These are phyloP conservation scores for Hippopotamyrus pictus DNA, from an alignment of 2,797 vertebrate genomes.

Conservation along the genomic window DNA sequence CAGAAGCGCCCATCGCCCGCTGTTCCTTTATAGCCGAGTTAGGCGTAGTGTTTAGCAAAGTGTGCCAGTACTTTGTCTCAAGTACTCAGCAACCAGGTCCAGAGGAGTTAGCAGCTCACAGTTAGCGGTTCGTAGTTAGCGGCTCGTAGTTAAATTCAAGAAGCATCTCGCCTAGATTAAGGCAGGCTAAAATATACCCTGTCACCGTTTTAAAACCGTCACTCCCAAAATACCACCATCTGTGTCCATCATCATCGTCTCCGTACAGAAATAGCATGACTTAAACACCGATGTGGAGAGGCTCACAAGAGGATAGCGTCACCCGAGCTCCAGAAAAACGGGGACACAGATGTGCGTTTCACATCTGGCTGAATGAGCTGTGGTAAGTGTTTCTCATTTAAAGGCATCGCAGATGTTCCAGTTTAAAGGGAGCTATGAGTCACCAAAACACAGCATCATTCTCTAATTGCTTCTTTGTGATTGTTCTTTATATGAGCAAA, in stretches of 20 bases:
- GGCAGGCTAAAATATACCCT: not conserved
- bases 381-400: not conserved
- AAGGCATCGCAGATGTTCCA: not conserved
- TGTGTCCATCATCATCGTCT: not conserved
- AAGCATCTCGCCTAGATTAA: not conserved
- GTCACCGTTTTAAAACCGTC: not conserved
- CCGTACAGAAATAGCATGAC: not conserved
- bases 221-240: not conserved
- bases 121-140: not conserved
- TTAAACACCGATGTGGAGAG: not conserved
- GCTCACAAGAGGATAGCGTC: not conserved
- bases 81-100: not conserved
- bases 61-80: not conserved
- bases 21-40: not conserved
- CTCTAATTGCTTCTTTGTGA: conserved; percentile 13
- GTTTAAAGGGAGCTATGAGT: not conserved
- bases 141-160: not conserved
- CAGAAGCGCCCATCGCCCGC: not conserved
- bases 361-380: conserved; percentile 2
- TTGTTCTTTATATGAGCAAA: not conserved
- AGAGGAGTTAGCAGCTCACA: not conserved
- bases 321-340: not conserved
- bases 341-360: not conserved
- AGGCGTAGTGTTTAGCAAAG: not conserved
- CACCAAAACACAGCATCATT: not conserved